Evolutionary conservation across 1,140 invertebrate genomes (phyloP).

Genomic region (Solenopsis fugax): DNA sequence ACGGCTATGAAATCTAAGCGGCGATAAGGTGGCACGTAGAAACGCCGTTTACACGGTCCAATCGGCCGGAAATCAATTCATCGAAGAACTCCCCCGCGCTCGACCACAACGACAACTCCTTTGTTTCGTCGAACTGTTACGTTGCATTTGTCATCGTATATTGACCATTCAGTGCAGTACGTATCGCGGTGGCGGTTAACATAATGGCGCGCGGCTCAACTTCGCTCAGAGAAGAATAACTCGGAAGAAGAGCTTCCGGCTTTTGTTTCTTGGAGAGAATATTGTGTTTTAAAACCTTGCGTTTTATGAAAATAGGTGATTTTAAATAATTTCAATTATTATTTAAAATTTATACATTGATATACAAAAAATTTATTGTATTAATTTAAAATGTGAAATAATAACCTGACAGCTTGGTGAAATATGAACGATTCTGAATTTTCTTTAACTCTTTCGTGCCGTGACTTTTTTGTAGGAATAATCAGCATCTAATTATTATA

Average conservation of each 20-base stretch:
- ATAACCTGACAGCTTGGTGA: no score
- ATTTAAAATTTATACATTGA: no score
- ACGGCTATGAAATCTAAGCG: slow-evolving; percentile 73
- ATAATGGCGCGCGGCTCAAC: neutral
- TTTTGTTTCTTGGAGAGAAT: neutral
- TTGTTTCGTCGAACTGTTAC: slow-evolving; percentile 42
- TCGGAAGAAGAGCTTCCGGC: neutral
- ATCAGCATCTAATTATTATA: no score
- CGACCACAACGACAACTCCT: slow-evolving; percentile 15
- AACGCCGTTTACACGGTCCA: slow-evolving; percentile 66
- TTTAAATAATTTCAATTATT: neutral
- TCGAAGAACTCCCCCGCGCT: slow-evolving; percentile 37
- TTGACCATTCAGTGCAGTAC: slow-evolving; percentile 31
- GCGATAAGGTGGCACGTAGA: slow-evolving; percentile 67
- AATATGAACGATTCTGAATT: no score
- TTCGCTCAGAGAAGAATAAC: neutral
- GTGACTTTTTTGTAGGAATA: no score
- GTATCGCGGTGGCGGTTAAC: neutral
- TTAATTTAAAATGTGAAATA: no score
- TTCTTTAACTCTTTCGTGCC: no score
- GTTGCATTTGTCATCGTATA: slow-evolving; percentile 51
- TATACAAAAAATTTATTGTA: no score
- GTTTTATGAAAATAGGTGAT: neutral
- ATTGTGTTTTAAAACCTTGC: neutral
- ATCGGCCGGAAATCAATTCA: slow-evolving; percentile 73